Evolutionary conservation across 2,797 vertebrate genomes (phyloP).

Genomic region (Picus viridis): DNA sequence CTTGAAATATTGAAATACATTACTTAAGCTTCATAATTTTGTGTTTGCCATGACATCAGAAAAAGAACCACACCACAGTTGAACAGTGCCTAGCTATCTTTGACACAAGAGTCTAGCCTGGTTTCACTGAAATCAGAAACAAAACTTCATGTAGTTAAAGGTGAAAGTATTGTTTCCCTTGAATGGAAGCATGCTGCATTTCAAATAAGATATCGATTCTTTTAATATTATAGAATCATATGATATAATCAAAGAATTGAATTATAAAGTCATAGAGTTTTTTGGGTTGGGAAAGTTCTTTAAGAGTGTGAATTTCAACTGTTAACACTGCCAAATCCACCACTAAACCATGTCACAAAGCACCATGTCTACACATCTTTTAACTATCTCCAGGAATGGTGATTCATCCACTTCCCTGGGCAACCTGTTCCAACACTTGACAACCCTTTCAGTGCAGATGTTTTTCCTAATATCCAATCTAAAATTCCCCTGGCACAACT

Average conservation of each 20-base stretch:
- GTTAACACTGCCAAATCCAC: background rate
- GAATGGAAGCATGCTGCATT: background rate
- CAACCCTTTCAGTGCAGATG: no score
- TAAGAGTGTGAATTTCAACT: background rate
- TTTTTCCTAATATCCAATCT: no score
- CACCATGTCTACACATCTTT: background rate
- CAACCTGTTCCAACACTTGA: no score
- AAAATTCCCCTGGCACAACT: no score
- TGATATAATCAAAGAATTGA: background rate
- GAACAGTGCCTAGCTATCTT: background rate
- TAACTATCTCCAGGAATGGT: background rate
- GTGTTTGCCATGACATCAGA: background rate
- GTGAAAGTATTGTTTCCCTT: background rate
- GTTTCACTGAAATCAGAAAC: background rate
- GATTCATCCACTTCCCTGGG: no score
- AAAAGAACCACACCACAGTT: background rate
- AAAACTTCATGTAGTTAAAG: background rate
- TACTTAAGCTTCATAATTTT: slow-evolving; percentile 31
- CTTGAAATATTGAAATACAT: background rate
- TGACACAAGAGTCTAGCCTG: background rate
- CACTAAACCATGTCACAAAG: background rate
- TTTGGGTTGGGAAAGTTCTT: background rate
- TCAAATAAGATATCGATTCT: background rate
- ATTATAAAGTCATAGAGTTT: background rate
- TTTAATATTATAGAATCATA: background rate